These are phyloP conservation scores for Sacculina carcini DNA, from an alignment of 2,888 invertebrate species.

Conservation along the genomic window DNA sequence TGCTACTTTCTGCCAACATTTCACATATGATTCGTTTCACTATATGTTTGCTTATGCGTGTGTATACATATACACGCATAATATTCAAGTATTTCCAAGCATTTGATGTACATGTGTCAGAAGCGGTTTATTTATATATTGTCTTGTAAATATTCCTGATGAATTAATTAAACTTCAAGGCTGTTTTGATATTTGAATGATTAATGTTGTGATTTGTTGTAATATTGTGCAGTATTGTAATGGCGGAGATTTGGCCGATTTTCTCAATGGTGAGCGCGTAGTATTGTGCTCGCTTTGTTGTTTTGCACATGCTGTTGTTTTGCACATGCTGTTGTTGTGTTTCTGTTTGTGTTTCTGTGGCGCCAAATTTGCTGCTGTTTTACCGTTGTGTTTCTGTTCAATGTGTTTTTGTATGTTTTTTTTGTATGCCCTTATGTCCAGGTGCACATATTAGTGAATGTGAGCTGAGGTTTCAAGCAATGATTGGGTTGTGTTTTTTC, in stretches of 20 bases:
- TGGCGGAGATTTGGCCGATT: conserved; percentile 95
- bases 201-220: conserved; percentile 16
- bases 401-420: neutral
- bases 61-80: neutral
- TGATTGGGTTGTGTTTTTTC: too few relatives aligned
- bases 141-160: neutral
- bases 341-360: neutral
- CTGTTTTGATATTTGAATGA: neutral
- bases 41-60: neutral
- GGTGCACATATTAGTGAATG: neutral
- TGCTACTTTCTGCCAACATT: too few relatives aligned
- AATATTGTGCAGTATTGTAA: conserved; percentile 56
- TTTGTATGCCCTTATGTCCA: neutral
- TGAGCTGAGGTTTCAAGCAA: neutral
- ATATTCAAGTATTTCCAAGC: neutral
- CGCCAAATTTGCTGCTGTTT: neutral
- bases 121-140: neutral
- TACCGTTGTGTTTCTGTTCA: neutral
- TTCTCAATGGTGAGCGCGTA: conserved; percentile 38
- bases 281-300: too few relatives aligned
- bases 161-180: neutral
- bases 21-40: too few relatives aligned
- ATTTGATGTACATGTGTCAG: neutral
- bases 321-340: too few relatives aligned
- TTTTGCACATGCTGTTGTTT: too few relatives aligned